These are phyloP conservation scores for Muraenolepis orangiensis DNA, from an alignment of 2,797 vertebrate species.

Conservation along the genomic window DNA sequence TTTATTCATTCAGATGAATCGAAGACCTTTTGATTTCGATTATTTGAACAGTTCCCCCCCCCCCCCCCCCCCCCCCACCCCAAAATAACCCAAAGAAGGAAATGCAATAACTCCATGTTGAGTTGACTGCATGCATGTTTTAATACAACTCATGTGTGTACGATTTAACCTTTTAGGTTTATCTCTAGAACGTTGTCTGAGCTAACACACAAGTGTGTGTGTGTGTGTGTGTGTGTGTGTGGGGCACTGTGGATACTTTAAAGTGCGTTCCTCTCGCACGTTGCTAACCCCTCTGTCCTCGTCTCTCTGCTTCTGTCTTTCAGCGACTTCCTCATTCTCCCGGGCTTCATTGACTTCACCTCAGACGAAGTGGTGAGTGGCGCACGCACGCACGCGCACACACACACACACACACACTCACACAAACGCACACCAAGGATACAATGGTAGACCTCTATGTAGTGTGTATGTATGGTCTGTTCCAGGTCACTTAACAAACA, in stretches of 20 bases:
- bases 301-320: slow-evolving; percentile 47
- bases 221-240: too few species aligned
- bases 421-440: too few species aligned
- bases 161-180: not conserved
- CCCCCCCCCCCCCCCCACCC: too few species aligned
- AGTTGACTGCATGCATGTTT: not conserved
- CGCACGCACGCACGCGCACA: too few species aligned
- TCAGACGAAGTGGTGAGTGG: slow-evolving; percentile 95
- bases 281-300: not conserved
- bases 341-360: slow-evolving; percentile 93
- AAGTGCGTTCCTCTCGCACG: too few species aligned
- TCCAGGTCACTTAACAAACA: too few species aligned
- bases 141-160: not conserved
- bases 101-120: not conserved
- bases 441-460: too few species aligned
- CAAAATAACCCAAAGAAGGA: not conserved
- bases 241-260: not conserved
- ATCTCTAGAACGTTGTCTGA: not conserved
- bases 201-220: too few species aligned
- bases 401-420: too few species aligned
- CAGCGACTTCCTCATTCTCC: slow-evolving; percentile 95
- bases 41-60: not conserved
- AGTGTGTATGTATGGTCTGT: too few species aligned
- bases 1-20: too few species aligned
- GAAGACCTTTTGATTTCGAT: too few species aligned